Base-by-base conservation (phyloP, 2,113 vertebrate genomes). In the Sporophila hypoxantha region DNA sequence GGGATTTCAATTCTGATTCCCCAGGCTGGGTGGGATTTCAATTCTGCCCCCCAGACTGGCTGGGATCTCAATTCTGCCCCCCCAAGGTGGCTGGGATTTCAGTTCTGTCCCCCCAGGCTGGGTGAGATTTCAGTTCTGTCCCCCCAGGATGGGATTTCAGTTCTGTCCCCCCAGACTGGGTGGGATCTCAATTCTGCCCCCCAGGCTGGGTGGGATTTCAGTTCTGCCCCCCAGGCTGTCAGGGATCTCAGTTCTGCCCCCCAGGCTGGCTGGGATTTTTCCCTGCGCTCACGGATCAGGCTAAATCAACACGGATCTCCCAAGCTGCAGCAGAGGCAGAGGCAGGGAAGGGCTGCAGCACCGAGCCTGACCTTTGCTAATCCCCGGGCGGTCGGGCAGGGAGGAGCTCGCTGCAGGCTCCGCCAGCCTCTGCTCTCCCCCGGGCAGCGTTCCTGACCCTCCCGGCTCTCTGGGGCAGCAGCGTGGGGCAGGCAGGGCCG, bases 261-360 rank as follows among this genome's bases (percentile, higher is more conserved):
- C 74, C 61, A 39, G 80, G 10, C 86, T 81, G 91, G 92, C 74
- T 94, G 92, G 94, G 89, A 94, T 95, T 42, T 94, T 91, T 93
- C 92, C 84, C 17, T 30, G 52, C 39, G 0, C 79, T 91, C 8
- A 6, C 61, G 13, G 56, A 47, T 82, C 81, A 68, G 77, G 21
- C 81, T 90, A 84, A 93, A 94, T n/a, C 91, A 94, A 91, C 88
- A 89, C 42, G 36, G 39, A 65, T 46, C 49, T 52, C 67, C 49
- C 12, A 44, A 81, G 62, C 62, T 71, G 92, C 84, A 76, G 89
- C 57, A 56, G 87, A 88, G 87, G 90, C 92, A 93, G 91, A 95
- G 90, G 15, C 77, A 78, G 94, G 93, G 90, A 96, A 95, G 91
- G 82, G 71, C 68, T 95, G 81, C 87, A 95, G 94, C 90, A 4